phyloP scores from a whole-genome alignment of 1,140 invertebrate species.

The Drosophila erecta region DNA sequence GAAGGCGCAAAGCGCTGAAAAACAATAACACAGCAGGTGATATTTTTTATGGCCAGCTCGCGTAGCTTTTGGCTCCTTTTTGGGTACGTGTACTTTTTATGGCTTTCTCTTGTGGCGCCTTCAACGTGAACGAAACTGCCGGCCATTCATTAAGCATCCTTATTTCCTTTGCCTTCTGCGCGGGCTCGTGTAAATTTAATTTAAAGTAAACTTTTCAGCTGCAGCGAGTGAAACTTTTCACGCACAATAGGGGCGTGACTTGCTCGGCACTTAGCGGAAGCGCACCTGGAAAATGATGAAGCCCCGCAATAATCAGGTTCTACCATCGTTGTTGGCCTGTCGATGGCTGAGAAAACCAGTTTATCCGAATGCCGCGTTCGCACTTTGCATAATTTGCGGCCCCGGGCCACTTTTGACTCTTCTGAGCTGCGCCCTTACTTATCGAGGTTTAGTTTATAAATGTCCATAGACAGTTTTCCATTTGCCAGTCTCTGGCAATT shows the following conservation, averaged over 20 bases:
- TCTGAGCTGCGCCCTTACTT: conserved; percentile 4
- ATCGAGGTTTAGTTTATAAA: conserved; percentile 36
- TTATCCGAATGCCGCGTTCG: conserved; percentile 34
- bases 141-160: conserved; percentile 57
- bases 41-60: conserved; percentile 57
- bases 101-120: conserved; percentile 37
- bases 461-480: conserved; percentile 28
- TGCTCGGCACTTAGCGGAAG: conserved; percentile 35
- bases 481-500: conserved; percentile 36
- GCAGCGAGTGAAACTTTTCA: conserved; percentile 23
- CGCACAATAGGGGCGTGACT: conserved; percentile 40
- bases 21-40: conserved; percentile 80
- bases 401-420: conserved; percentile 46
- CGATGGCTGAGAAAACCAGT: conserved; percentile 17
- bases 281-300: conserved; percentile 29
- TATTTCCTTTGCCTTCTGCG: neutral
- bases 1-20: conserved; percentile 38
- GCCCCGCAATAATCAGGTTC: conserved; percentile 18
- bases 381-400: conserved; percentile 72
- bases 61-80: neutral
- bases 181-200: conserved; percentile 50
- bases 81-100: conserved; percentile 26
- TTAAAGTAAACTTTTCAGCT: conserved; percentile 41
- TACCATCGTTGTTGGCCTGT: conserved; percentile 5
- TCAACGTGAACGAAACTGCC: conserved; percentile 51